These are phyloP conservation scores for Drosophila mulleri DNA, from an alignment of 2,888 invertebrate genomes.

Conservation along the genomic window DNA sequence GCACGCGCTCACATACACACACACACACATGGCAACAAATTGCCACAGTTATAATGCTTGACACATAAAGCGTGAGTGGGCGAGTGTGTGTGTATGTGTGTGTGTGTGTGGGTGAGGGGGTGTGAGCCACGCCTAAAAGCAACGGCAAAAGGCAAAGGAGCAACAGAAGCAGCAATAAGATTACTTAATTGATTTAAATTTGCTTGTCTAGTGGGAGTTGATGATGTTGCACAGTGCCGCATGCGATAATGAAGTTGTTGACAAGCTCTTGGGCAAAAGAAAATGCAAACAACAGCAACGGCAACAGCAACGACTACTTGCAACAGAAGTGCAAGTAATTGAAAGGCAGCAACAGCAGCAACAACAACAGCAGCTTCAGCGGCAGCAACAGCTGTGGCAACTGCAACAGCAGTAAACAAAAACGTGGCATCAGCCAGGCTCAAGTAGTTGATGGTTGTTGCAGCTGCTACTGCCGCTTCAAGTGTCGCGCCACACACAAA, in stretches of 20 bases:
- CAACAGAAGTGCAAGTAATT: slow-evolving; percentile 68
- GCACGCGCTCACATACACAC: slow-evolving; percentile 13
- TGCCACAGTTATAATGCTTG: slow-evolving; percentile 70
- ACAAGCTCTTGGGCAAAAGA: slow-evolving; percentile 70
- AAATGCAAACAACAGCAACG: slow-evolving; percentile 63
- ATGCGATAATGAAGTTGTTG: slow-evolving; percentile 78
- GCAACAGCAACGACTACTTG: slow-evolving; percentile 6
- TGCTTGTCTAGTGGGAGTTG: slow-evolving; percentile 68
- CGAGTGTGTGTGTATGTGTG: slow-evolving; percentile 3
- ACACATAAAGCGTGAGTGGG: slow-evolving; percentile 55
- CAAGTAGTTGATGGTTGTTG: slow-evolving; percentile 42
- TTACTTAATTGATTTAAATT: slow-evolving; percentile 79
- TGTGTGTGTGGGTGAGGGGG: slow-evolving; percentile 12
- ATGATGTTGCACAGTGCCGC: slow-evolving; percentile 68
- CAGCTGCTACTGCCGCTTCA: slow-evolving; percentile 23
- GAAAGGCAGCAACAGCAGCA: slow-evolving; percentile 57
- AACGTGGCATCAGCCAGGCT: slow-evolving; percentile 32
- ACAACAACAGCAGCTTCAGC: slow-evolving; percentile 17
- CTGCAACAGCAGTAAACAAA: slow-evolving; percentile 21
- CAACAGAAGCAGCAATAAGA: slow-evolving; percentile 59
- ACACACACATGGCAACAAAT: slow-evolving; percentile 41
- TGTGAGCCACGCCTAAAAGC: slow-evolving; percentile 54
- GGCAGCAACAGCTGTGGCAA: slow-evolving; percentile 48
- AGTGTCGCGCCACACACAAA: slow-evolving; percentile 9
- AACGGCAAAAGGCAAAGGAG: slow-evolving; percentile 46